Base-by-base conservation (phyloP, 2,888 invertebrate species). In the Leptopterna dolabrata region DNA sequence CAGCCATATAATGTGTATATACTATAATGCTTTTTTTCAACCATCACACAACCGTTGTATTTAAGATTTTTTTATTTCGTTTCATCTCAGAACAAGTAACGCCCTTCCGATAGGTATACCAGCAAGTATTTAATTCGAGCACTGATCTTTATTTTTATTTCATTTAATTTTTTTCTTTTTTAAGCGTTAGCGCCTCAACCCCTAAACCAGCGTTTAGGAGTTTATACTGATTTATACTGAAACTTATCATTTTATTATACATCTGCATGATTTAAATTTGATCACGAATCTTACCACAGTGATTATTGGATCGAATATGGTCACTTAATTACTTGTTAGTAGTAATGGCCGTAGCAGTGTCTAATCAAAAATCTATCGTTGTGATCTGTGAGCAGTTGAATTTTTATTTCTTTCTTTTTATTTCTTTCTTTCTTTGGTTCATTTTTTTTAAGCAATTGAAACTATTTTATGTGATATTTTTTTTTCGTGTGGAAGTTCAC, bases 381-480 rank as follows among this genome's bases (percentile, higher is more conserved):
- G 63, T 63, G 63, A 63, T 63, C 63, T 63, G 63, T 47, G 27
- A 63, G 63, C 19, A 63, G 63, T 63, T 63, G 7, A 7, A 13
- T 51, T 55, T 55, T 4, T 14, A 19, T 19, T 55, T 55, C 16
- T 55, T 55, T 55, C 19, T 55, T 19, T n/a, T n/a, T n/a, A n/a
- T n/a, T n/a, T n/a, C n/a, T n/a, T n/a, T n/a, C n/a, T n/a, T n/a
- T n/a, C n/a, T 7, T 36, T 7, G 36, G 2, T 36, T 36, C 7
- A 7, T 36, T 36, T 36, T 4, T 36, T 36, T 36, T 36, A 19
- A 63, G n/a, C 7, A 24, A 24, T 63, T 63, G 36, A 63, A 63
- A 19, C 63, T 81, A 51, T 51, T 55, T 81, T 81, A 51, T 81
- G 81, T 55, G 81, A 81, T 55, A 81, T 81, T 55, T 27, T 41